These are phyloP conservation scores for Spizaetus ornatus DNA, from an alignment of 2,113 vertebrate genomes.

Conservation along the genomic window DNA sequence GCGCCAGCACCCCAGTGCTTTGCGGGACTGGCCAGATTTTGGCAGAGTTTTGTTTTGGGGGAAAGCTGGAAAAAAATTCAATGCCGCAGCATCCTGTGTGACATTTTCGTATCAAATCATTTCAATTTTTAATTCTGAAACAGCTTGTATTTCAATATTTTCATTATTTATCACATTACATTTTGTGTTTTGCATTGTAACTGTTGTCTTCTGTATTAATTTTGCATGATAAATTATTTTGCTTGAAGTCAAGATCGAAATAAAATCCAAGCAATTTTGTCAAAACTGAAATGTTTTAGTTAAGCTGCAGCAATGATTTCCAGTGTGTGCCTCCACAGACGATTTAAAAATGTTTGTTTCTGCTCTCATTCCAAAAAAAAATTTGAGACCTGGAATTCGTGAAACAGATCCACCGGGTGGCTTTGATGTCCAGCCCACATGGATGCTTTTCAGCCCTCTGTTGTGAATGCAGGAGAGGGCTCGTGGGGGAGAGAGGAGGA, in stretches of 20 bases:
- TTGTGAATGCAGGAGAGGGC: neutral
- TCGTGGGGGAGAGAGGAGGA: neutral
- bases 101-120: neutral
- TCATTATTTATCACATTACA: slow-evolving; percentile 45
- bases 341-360: neutral
- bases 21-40: fast-evolving
- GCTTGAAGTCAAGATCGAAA: slow-evolving; percentile 19
- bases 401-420: neutral
- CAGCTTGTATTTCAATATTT: slow-evolving; percentile 30
- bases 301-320: neutral
- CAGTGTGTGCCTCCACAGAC: neutral
- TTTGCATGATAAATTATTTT: slow-evolving; percentile 48
- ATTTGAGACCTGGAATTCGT: neutral
- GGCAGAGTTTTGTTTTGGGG: neutral
- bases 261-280: neutral
- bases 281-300: neutral
- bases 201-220: slow-evolving; percentile 24
- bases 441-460: neutral
- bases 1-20: neutral
- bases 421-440: neutral
- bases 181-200: slow-evolving; percentile 29
- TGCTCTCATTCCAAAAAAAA: neutral
- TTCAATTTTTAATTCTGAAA: slow-evolving; percentile 30
- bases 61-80: neutral
- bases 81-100: neutral